phyloP scores from a whole-genome alignment of 2,888 invertebrate species.

The Autographa gamma region DNA sequence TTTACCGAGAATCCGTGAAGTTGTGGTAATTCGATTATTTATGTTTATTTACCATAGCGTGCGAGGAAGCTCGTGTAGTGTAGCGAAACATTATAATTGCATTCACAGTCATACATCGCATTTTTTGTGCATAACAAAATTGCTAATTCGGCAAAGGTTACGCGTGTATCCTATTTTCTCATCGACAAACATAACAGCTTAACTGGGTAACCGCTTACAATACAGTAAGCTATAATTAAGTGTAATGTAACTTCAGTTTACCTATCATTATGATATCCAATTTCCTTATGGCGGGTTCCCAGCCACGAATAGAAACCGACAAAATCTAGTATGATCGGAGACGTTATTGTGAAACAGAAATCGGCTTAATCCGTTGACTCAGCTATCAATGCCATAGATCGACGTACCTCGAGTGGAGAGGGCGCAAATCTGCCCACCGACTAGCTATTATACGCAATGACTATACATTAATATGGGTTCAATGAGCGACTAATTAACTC shows the following conservation, averaged over 20 bases:
- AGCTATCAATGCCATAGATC: conserved; percentile 46
- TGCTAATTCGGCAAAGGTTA: background rate
- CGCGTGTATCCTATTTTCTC: conserved; percentile 9
- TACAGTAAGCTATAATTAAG: background rate
- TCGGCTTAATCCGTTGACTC: conserved; percentile 36
- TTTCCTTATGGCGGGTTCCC: conserved; percentile 39
- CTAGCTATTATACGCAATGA: conserved; percentile 59
- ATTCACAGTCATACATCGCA: conserved; percentile 9
- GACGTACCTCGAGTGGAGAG: conserved; percentile 35
- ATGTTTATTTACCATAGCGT: conserved; percentile 39
- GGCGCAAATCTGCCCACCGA: conserved; percentile 38
- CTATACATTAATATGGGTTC: conserved; percentile 56
- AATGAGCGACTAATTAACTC: conserved; percentile 68
- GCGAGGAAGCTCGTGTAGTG: conserved; percentile 29
- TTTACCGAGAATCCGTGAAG: conserved; percentile 32
- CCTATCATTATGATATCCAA: conserved; percentile 12
- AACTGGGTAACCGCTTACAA: background rate
- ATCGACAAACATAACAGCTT: conserved; percentile 15
- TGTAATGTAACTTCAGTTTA: background rate
- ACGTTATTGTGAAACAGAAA: conserved; percentile 40
- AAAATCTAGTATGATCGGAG: conserved; percentile 45
- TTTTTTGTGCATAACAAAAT: conserved; percentile 25
- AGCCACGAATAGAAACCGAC: conserved; percentile 32
- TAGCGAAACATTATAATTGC: conserved; percentile 49
- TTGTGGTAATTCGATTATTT: conserved; percentile 32